phyloP scores from a whole-genome alignment of 2,797 vertebrate species.

The Amniataba percoides region DNA sequence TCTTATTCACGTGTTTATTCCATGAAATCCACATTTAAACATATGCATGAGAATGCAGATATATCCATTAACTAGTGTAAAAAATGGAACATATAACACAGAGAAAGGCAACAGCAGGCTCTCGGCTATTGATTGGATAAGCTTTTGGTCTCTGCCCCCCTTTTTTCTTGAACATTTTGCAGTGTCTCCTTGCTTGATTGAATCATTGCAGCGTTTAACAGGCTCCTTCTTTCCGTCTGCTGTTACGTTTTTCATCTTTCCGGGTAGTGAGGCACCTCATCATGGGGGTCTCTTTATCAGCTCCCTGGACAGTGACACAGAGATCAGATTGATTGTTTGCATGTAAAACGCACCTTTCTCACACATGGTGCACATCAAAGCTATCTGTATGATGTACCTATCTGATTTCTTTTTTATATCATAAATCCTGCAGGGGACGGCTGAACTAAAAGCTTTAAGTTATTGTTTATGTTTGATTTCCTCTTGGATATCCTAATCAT shows the following conservation, averaged over 20 bases:
- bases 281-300: too few relatives aligned
- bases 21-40: too few relatives aligned
- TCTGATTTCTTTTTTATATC: constrained; percentile 8
- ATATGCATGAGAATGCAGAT: too few relatives aligned
- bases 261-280: background rate
- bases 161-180: background rate
- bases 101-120: background rate
- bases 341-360: background rate
- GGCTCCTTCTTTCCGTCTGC: background rate
- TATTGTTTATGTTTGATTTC: too few relatives aligned
- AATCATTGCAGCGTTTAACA: background rate
- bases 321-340: background rate
- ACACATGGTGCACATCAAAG: background rate
- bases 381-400: background rate
- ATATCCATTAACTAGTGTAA: too few relatives aligned
- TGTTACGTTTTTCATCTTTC: background rate
- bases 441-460: background rate
- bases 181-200: background rate
- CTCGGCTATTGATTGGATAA: background rate
- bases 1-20: too few relatives aligned
- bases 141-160: background rate
- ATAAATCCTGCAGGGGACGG: background rate
- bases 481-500: too few relatives aligned
- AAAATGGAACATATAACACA: too few relatives aligned
- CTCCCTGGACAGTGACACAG: background rate